These are phyloP conservation scores for Sparus aurata DNA, from an alignment of 2,797 vertebrate genomes.

Conservation along the genomic window DNA sequence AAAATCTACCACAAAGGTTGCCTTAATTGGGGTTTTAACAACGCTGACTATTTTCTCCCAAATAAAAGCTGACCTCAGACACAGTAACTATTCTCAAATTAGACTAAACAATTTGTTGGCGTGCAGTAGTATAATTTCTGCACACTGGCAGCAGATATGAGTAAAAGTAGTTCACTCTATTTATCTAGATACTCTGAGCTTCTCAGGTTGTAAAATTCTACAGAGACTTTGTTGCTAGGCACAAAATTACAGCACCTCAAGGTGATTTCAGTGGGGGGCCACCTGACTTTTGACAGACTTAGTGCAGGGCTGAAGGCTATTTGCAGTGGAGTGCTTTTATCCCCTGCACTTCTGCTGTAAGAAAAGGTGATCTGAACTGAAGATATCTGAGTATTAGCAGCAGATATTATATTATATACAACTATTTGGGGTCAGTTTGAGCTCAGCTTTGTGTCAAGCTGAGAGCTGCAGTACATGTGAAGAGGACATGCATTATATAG, in stretches of 20 bases:
- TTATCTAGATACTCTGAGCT: conserved; percentile 24
- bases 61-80: conserved; percentile 75
- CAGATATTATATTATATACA: conserved; percentile 26
- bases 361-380: conserved; percentile 41
- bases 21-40: conserved; percentile 64
- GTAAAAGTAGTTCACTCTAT: conserved; percentile 18
- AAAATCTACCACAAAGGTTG: conserved; percentile 62
- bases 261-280: conserved; percentile 42
- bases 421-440: conserved; percentile 42
- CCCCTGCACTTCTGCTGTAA: conserved; percentile 40
- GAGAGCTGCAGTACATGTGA: conserved; percentile 28
- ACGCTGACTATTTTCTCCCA: conserved; percentile 59
- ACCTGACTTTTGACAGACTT: conserved; percentile 42
- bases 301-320: conserved; percentile 32
- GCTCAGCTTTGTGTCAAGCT: conserved; percentile 34
- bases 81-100: conserved; percentile 62
- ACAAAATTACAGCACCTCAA: conserved; percentile 48
- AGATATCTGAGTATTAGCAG: neutral
- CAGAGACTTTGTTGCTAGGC: conserved; percentile 42
- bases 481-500: conserved; percentile 25
- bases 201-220: conserved; percentile 49
- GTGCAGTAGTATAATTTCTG: conserved; percentile 35
- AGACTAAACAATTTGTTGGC: conserved; percentile 53
- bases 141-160: conserved; percentile 44
- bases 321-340: conserved; percentile 40